Evolutionary conservation across 1,140 invertebrate genomes (phyloP), one percentile per base, ranked within the genome.

Genomic region (Papilio aristodemus): DNA sequence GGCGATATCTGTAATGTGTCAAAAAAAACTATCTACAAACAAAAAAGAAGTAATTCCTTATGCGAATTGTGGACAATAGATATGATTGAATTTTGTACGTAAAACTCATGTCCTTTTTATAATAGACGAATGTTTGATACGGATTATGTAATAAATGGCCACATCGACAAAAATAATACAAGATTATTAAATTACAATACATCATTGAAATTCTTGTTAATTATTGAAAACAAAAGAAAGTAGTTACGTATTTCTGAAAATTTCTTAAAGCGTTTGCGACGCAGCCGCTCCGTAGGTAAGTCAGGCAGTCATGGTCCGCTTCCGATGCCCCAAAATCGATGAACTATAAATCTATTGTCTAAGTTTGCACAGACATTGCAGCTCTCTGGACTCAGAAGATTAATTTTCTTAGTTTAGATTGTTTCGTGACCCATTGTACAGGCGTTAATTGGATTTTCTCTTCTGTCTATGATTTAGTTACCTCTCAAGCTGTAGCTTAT

Each of bases 381-480:
- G 75, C 85, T 84, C 78, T 77, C 87, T 88, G 84, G 86, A 88
- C 87, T 90, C 78, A 71, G 86, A 88, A 91, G 87, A 91, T 91
- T 91, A 91, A 91, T 91, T 90, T 91, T 91, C 89, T 91, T 90
- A 91, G 87, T 91, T 90, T 86, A 87, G 87, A 91, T 89, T 90
- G 86, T 90, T 90, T 88, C 85, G 87, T 88, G 86, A 86, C 84
- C 87, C 81, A 89, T 91, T 91, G 87, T 91, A 83, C 86, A 84
- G 72, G 85, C 82, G 83, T 85, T 91, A 91, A 91, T 91, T 91
- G 87, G 86, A 91, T 90, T 90, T 90, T 90, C 84, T 83, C 79
- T 71, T 82, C 85, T 85, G 87, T 87, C 83, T 80, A 77, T 84
- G 84, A 91, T 89, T 90, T 84, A 87, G 83, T 86, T 86, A 83